Percentiles rank a stretch among this genome's conserved stretches.
Conservation (phyloP, 2,888 invertebrate species). For the Autographa pulchrina region DNA sequence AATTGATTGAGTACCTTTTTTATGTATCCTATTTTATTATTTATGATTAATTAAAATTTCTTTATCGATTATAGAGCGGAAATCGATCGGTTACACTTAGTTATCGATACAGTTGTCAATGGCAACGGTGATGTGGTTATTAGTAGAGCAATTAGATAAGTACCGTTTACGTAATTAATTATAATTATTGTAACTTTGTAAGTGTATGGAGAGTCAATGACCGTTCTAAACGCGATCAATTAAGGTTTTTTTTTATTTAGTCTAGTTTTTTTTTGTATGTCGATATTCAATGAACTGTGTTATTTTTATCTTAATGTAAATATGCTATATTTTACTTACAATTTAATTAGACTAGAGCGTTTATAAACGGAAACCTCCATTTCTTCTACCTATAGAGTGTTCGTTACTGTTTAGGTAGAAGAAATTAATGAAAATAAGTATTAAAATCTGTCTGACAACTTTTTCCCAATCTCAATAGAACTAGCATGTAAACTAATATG, state of each 20-base stretch:
- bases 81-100: slow-evolving; percentile 25
- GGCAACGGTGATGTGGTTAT: slow-evolving; percentile 25
- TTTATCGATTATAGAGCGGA: slow-evolving; percentile 47
- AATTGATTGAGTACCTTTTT: slow-evolving; percentile 62
- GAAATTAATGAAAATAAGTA: too few relatives aligned
- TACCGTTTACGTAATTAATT: slow-evolving; percentile 5
- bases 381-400: too few relatives aligned
- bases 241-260: neutral
- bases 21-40: slow-evolving; percentile 46
- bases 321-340: too few relatives aligned
- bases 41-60: slow-evolving; percentile 52
- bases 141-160: slow-evolving; percentile 27
- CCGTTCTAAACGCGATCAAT: slow-evolving; percentile 15
- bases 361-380: too few relatives aligned
- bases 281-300: neutral
- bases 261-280: neutral
- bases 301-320: too few relatives aligned
- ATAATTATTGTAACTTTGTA: slow-evolving; percentile 8
- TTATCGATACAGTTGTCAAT: slow-evolving; percentile 45
- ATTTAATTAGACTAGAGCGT: too few relatives aligned
- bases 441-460: too few relatives aligned
- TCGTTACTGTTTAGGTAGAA: too few relatives aligned
- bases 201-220: slow-evolving; percentile 24
- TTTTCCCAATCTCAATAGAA: too few relatives aligned
- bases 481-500: too few relatives aligned